Evolutionary conservation across 2,113 vertebrate genomes (phyloP).

Genomic region (Prunella himalayana): DNA sequence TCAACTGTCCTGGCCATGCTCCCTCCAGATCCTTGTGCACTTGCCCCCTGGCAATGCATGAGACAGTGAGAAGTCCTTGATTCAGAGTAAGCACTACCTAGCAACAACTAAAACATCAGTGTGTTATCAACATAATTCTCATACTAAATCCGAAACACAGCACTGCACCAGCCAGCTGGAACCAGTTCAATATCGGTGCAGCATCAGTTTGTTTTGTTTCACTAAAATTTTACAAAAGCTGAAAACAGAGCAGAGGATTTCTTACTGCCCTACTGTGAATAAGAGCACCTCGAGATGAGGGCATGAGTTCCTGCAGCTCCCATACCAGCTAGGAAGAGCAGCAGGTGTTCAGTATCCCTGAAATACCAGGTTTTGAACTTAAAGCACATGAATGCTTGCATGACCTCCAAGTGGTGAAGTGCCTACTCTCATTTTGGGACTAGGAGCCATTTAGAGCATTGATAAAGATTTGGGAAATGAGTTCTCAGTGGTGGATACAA

Average conservation of each 20-base stretch:
- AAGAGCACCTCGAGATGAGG: accelerated
- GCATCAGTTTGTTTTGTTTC: background rate
- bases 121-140: background rate
- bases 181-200: background rate
- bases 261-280: background rate
- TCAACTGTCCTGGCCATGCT: background rate
- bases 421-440: background rate
- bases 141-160: background rate
- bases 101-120: background rate
- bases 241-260: background rate
- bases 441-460: background rate
- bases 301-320: background rate
- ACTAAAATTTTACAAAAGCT: background rate
- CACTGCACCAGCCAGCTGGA: background rate
- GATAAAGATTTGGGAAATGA: background rate
- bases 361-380: background rate
- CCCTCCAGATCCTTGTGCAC: background rate
- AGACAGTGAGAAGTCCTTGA: background rate
- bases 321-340: background rate
- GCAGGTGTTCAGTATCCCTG: background rate
- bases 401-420: background rate
- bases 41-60: background rate
- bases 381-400: background rate
- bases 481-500: background rate
- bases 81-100: background rate